Base-by-base conservation (phyloP, 2,113 vertebrate genomes). In the Datnioides undecimradiatus region DNA sequence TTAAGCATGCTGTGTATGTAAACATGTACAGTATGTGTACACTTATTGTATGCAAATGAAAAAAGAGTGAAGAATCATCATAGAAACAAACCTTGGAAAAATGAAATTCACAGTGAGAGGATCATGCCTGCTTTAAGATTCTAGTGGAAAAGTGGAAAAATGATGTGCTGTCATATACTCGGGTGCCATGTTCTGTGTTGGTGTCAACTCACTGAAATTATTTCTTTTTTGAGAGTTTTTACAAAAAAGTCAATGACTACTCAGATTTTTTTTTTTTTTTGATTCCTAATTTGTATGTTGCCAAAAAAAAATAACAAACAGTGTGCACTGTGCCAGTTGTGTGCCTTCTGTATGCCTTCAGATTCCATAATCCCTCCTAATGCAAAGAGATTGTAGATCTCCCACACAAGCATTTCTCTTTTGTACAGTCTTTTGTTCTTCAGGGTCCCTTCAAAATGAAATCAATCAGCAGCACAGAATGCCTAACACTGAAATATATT, bases 401-500 rank as follows among this genome's bases (percentile, higher is more conserved):
- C 75, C 72, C 68, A 81, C 62, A 19, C 73, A 82, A 40, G 6
- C 34, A 33, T 10, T 64, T 25, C 14, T 67, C 6, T 76, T 81
- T 66, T 68, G 31, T 76, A 29, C n/a, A 49, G 2, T 46, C 40
- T 46, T 63, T 77, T 84, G 23, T 73, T 45, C 63, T 55, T 29
- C 27, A 69, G 3, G 31, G 69, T 76, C 74, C 62, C 21, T 67
- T 16, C 41, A 31, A 64, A 82, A 57, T 78, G 7, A 65, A 88
- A 85, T 84, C 63, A 79, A 82, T 82, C 79, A 71, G 21, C 38
- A 23, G 25, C 59, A n/a, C 34, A 45, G n/a, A 66, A 41, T 36
- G 46, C 34, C 19, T 46, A 70, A 57, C 21, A 77, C 55, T 81
- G 68, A 72, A 86, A 82, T 78, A 45, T 75, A 83, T 76, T 81